Percentiles rank a stretch among this genome's conserved stretches.
phyloP scores from a whole-genome alignment of 2,113 vertebrate species.

The Verasper variegatus region DNA sequence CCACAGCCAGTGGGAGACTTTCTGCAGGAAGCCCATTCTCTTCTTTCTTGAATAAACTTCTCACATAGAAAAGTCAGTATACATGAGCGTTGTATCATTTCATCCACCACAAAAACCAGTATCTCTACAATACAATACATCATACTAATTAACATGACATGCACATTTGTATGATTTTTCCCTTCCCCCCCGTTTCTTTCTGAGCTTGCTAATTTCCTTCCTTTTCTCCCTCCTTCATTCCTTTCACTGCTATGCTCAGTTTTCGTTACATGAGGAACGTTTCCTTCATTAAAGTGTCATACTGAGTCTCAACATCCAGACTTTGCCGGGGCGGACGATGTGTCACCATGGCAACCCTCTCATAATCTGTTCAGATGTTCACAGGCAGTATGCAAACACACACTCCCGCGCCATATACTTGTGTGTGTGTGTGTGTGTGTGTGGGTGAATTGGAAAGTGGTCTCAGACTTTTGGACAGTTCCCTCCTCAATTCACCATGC shows the following conservation, averaged over 20 bases:
- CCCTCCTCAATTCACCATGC: background rate
- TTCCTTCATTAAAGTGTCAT: conserved; percentile 29
- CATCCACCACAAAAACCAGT: too few species aligned
- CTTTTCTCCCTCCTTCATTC: background rate
- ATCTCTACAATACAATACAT: too few species aligned
- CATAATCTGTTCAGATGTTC: conserved; percentile 20
- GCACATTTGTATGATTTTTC: background rate
- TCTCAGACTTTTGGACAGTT: background rate
- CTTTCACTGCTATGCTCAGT: background rate
- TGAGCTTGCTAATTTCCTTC: background rate
- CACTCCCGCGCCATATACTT: conserved; percentile 20
- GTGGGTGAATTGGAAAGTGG: background rate
- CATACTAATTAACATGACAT: too few species aligned
- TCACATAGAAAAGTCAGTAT: too few species aligned
- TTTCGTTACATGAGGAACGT: background rate
- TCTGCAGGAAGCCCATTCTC: too few species aligned
- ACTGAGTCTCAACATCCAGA: conserved; percentile 31
- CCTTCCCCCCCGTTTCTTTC: background rate
- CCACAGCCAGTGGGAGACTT: too few species aligned
- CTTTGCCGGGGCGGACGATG: conserved; percentile 1
- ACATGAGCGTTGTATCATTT: too few species aligned
- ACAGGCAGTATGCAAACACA: conserved; percentile 20
- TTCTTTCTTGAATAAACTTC: too few species aligned
- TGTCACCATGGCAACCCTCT: conserved; percentile 56
- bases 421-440: conserved; percentile 6